These are phyloP conservation scores for Troilus luridus DNA, from an alignment of 2,888 invertebrate species.

Conservation along the genomic window DNA sequence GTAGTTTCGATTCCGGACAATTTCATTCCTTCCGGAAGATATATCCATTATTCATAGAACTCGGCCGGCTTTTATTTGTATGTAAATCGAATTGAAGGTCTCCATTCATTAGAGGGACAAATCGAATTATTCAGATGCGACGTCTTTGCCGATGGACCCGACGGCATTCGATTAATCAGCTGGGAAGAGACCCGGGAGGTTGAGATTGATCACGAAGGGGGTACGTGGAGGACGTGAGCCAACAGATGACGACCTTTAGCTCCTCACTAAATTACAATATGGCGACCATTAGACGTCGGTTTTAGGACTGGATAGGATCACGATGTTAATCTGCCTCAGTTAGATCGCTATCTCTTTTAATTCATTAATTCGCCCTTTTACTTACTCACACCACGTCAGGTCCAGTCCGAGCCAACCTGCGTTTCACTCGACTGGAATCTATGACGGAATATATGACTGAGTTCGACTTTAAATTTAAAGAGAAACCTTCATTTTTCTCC, in stretches of 20 bases:
- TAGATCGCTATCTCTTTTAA: conserved; percentile 22
- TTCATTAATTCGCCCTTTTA: conserved; percentile 38
- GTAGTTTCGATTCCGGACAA: not conserved
- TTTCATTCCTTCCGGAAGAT: not conserved
- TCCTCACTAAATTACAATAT: conserved; percentile 47
- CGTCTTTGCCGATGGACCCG: not conserved
- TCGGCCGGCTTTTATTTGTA: not conserved
- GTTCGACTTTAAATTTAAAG: too few relatives aligned
- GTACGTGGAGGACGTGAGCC: conserved; percentile 21
- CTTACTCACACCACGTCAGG: conserved; percentile 2
- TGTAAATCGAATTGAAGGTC: conserved; percentile 1
- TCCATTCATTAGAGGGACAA: conserved; percentile 16
- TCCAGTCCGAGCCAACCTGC: not conserved
- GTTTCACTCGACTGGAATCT: not conserved
- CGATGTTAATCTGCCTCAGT: conserved; percentile 45
- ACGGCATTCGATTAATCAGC: not conserved
- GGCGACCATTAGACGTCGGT: conserved; percentile 33
- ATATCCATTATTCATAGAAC: not conserved
- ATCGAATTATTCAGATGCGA: conserved; percentile 10
- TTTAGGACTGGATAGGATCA: conserved; percentile 2
- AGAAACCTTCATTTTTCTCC: too few relatives aligned
- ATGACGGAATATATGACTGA: not conserved
- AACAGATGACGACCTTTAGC: conserved; percentile 32
- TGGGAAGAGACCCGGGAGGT: not conserved
- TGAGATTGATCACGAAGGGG: conserved; percentile 36